Percentiles rank a stretch among this genome's conserved stretches.
Evolutionary conservation across 2,888 invertebrate genomes (phyloP).

Genomic region (Agrotis segetum): DNA sequence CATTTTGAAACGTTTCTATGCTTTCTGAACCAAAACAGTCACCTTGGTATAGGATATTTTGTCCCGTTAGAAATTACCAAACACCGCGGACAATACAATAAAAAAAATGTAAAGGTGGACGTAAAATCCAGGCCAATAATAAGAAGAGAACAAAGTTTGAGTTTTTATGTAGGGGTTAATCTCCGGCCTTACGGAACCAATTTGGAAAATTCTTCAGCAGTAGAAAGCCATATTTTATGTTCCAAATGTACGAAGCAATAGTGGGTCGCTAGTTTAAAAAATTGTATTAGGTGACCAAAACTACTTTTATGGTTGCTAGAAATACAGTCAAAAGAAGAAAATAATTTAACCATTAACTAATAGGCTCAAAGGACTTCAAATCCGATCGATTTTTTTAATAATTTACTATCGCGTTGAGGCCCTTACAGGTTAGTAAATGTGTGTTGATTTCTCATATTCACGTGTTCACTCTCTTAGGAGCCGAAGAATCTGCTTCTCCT

Average conservation of each 20-base stretch:
- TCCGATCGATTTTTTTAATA: slow-evolving; percentile 22
- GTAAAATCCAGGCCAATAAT: too few relatives aligned
- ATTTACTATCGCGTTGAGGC: slow-evolving; percentile 45
- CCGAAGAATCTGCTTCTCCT: slow-evolving; percentile 89
- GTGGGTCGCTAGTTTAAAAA: too few relatives aligned
- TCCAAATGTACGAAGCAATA: too few relatives aligned
- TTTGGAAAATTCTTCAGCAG: too few relatives aligned
- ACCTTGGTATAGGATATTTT: too few relatives aligned
- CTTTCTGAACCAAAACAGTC: not conserved
- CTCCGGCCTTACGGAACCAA: too few relatives aligned
- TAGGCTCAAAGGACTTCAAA: slow-evolving; percentile 45
- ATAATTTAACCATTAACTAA: slow-evolving; percentile 22
- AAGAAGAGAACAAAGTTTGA: too few relatives aligned
- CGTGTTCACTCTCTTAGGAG: slow-evolving; percentile 91
- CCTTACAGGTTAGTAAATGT: slow-evolving; percentile 50
- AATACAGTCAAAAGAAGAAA: not conserved
- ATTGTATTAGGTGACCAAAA: not conserved
- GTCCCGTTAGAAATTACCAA: too few relatives aligned
- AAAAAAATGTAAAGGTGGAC: too few relatives aligned
- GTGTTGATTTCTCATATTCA: slow-evolving; percentile 66
- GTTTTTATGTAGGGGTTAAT: too few relatives aligned
- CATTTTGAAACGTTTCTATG: not conserved
- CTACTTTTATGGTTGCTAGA: not conserved
- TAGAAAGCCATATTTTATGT: too few relatives aligned
- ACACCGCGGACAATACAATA: too few relatives aligned